Conservation (phyloP, 1,140 invertebrate genomes). For the Lasioglossum baleicum region DNA sequence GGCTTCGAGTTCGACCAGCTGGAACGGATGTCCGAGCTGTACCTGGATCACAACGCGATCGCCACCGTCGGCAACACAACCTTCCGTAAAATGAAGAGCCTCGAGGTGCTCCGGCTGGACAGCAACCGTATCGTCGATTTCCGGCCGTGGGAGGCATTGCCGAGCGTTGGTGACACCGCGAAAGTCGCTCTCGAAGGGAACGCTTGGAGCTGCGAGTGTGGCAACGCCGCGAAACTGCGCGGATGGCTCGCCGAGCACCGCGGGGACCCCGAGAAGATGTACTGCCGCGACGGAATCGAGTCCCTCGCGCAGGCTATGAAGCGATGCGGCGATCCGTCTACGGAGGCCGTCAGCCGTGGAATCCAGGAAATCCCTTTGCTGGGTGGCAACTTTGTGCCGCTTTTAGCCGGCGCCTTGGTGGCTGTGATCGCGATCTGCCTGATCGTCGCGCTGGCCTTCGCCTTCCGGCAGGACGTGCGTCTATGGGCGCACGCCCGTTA, state of each 20-base stretch:
- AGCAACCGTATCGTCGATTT: conserved; percentile 91
- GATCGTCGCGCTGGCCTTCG: conserved; percentile 85
- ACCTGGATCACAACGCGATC: conserved; percentile 93
- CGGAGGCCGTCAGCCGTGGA: conserved; percentile 71
- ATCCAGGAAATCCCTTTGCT: conserved; percentile 77
- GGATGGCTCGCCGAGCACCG: conserved; percentile 87
- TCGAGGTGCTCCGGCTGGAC: conserved; percentile 92
- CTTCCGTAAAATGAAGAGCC: conserved; percentile 88
- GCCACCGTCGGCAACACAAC: conserved; percentile 91
- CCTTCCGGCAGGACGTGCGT: conserved; percentile 87
- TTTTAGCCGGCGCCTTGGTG: conserved; percentile 87
- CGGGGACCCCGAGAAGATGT: conserved; percentile 84
- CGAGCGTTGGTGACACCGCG: conserved; percentile 84
- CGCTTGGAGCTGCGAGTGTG: conserved; percentile 94
- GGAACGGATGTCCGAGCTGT: conserved; percentile 89
- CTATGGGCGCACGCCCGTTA: conserved; percentile 88
- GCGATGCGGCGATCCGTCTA: conserved; percentile 82
- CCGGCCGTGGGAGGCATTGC: conserved; percentile 86
- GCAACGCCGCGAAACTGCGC: conserved; percentile 87
- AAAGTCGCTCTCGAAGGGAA: conserved; percentile 90
- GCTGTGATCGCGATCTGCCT: conserved; percentile 86
- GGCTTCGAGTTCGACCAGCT: conserved; percentile 92
- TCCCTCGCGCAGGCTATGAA: conserved; percentile 82
- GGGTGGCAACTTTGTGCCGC: conserved; percentile 85
- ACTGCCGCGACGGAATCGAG: conserved; percentile 82